Conservation (phyloP, 2,888 invertebrate species). For the Acronicta aceris region DNA sequence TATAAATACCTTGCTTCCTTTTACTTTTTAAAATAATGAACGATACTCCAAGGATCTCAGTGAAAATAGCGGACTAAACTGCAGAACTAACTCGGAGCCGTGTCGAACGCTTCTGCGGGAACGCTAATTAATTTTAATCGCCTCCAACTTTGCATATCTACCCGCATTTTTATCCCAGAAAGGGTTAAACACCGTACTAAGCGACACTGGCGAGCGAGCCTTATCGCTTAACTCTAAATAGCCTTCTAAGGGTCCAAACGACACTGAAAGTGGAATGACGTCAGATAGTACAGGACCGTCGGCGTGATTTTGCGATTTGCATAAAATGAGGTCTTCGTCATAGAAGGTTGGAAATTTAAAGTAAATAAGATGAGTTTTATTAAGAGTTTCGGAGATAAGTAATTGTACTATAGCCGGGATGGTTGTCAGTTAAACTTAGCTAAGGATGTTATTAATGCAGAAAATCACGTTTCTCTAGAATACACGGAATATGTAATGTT, state of each 20-base stretch:
- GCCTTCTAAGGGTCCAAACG: slow-evolving; percentile 67
- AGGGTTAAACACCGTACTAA: slow-evolving; percentile 54
- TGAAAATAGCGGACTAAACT: slow-evolving; percentile 60
- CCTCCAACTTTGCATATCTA: slow-evolving; percentile 64
- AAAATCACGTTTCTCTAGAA: slow-evolving; percentile 16
- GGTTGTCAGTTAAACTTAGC: slow-evolving; percentile 27
- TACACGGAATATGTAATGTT: slow-evolving; percentile 32
- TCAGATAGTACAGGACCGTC: slow-evolving; percentile 54
- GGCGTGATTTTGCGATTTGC: slow-evolving; percentile 73
- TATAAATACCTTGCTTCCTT: no score
- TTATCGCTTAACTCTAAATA: slow-evolving; percentile 71
- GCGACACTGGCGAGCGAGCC: slow-evolving; percentile 57
- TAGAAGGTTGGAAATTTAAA: slow-evolving; percentile 56
- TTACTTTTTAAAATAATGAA: slow-evolving; percentile 19
- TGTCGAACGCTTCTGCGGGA: slow-evolving; percentile 66
- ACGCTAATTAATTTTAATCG: slow-evolving; percentile 82
- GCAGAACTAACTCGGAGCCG: slow-evolving; percentile 50
- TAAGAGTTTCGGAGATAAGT: slow-evolving; percentile 52
- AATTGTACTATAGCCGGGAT: slow-evolving; percentile 38
- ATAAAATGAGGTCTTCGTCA: slow-evolving; percentile 73
- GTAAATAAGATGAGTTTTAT: slow-evolving; percentile 51
- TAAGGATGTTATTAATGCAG: slow-evolving; percentile 19
- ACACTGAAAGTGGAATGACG: slow-evolving; percentile 62
- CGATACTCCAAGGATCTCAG: slow-evolving; percentile 36
- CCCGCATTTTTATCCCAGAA: slow-evolving; percentile 61